phyloP scores from a whole-genome alignment of 1,140 invertebrate species.

The Drosophila auraria region DNA sequence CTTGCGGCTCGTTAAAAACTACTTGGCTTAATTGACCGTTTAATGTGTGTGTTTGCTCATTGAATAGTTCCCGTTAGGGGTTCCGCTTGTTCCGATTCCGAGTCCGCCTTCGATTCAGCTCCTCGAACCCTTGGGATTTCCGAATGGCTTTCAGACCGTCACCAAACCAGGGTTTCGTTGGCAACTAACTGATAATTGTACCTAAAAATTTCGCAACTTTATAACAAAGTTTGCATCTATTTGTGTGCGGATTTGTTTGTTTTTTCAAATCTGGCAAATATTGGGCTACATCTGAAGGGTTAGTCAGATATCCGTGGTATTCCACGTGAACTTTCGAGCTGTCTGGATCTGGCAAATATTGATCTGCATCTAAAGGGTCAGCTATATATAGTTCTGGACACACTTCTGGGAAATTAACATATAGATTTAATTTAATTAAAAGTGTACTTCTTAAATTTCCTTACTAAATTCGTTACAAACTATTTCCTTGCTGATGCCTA shows the following conservation, averaged over 20 bases:
- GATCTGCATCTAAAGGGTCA: neutral
- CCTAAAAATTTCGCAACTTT: constrained; percentile 40
- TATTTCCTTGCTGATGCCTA: too few species aligned
- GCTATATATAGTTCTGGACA: neutral
- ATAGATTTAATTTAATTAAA: too few species aligned
- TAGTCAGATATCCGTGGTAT: constrained; percentile 42
- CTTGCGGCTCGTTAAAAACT: constrained; percentile 28
- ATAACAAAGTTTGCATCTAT: constrained; percentile 36
- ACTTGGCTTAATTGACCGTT: constrained; percentile 46
- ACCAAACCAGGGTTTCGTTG: constrained; percentile 17
- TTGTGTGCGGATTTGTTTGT: constrained; percentile 15
- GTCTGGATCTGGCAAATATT: too few species aligned
- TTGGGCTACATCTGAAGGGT: constrained; percentile 20
- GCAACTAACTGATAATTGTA: constrained; percentile 38
- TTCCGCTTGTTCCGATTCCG: constrained; percentile 2
- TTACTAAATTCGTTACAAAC: too few species aligned
- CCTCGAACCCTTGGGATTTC: constrained; percentile 19
- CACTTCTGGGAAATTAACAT: neutral
- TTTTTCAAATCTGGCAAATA: constrained; percentile 39
- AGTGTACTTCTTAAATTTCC: too few species aligned
- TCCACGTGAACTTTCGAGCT: constrained; percentile 23
- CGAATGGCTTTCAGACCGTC: neutral
- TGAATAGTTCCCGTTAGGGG: neutral
- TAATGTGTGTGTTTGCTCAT: constrained; percentile 28
- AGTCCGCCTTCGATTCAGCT: neutral